Conservation (phyloP, 1,140 invertebrate genomes). For the Helicoverpa armigera region DNA sequence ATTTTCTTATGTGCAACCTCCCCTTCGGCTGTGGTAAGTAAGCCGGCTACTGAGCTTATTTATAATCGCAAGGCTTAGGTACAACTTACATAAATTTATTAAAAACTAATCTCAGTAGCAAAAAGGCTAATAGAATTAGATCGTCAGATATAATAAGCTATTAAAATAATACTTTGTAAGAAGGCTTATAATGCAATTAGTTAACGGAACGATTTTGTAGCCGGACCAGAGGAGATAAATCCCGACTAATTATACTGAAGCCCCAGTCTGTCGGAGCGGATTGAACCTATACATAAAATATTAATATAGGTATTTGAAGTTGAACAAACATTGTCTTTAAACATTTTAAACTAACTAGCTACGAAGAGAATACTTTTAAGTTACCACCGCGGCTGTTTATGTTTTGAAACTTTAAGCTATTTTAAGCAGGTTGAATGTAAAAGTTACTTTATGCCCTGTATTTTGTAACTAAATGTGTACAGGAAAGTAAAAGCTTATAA, state of each 20-base stretch:
- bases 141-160: slow-evolving; percentile 2
- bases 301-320: slow-evolving; percentile 1
- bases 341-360: background rate
- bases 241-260: slow-evolving; percentile 19
- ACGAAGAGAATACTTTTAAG: background rate
- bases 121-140: slow-evolving; percentile 6
- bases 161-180: slow-evolving; percentile 38
- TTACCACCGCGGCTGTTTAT: background rate
- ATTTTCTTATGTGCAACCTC: too few species aligned
- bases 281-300: slow-evolving; percentile 34
- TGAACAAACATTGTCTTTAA: background rate
- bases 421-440: too few species aligned
- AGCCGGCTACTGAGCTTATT: background rate
- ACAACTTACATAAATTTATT: background rate
- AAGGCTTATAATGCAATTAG: slow-evolving; percentile 33
- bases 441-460: too few species aligned
- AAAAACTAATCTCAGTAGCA: background rate
- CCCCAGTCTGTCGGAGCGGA: slow-evolving; percentile 28
- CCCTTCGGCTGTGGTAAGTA: background rate
- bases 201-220: slow-evolving; percentile 30
- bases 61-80: background rate
- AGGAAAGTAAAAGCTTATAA: too few species aligned
- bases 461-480: too few species aligned
- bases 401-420: background rate
- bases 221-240: slow-evolving; percentile 28